Base-by-base conservation (phyloP, 2,888 invertebrate genomes). In the Tiliacea aurago region DNA sequence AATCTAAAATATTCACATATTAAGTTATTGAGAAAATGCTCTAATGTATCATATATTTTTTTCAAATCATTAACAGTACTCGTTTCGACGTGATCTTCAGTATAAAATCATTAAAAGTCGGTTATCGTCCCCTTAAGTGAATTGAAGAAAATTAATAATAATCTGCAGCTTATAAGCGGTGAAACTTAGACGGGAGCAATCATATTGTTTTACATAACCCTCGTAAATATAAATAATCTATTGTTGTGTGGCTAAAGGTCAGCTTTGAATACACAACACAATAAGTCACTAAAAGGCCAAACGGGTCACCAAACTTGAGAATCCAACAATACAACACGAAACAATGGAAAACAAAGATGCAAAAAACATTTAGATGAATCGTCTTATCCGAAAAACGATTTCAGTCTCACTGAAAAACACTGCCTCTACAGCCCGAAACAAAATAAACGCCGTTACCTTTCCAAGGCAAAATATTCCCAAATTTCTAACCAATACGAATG, bases 351-450 rank as follows among this genome's bases (percentile, higher is more conserved):
- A 89, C 85, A 88, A 82, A 87, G 84, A 88, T 84, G 87, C 84
- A 90, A 84, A 89, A 90, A 90, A 86, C 84, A 81, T 88, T 88
- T 83, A 84, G 86, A 87, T 87, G 88, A 89, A 91, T 90, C 88
- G 85, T 87, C 89, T 89, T 89, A 90, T 86, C 88, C 90, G 85
- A 90, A 91, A 92, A 91, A 89, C 90, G 89, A 90, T 92, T 90
- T 88, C 88, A 87, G 84, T 75, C 80, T 82, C 80, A 83, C 86
- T 87, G 86, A 88, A 88, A 83, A 85, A 83, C 76, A 76, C 67
- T 53, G 55, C 65, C 58, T 28, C 37, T 41, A 33, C 43, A 70
- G 41, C 20, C 73, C 49, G 72, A 86, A 87, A 81, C 59, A 82
- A 56, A 83, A 61, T 72, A 90, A 90, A 76, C 69, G 73, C 81